Evolutionary conservation across 2,888 invertebrate species (phyloP), one percentile per base, ranked within the genome.

Genomic region (Hydrotaea diabolus): DNA sequence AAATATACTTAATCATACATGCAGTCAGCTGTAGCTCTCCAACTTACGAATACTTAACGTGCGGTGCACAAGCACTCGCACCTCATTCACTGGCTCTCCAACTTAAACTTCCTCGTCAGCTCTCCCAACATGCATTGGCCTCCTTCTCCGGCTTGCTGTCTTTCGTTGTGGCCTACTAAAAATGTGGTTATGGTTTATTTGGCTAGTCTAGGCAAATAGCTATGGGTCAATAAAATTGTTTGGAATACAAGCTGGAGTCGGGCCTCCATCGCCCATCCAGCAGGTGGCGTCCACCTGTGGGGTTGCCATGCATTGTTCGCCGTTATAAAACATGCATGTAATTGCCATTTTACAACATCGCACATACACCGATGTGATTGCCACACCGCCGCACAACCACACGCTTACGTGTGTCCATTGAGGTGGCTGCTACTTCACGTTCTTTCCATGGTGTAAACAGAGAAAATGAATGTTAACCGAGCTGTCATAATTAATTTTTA

Each of bases 401-500:
- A 57, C 57, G 13, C 53, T 75, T 36, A 73, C 53, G 13, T 26
- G 59, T 26, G 15, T 26, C 31, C 4, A 75, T 55, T 76, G 19
- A 59, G 46, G 36, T 57, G 26, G 43, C 59, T 39, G 49, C 39
- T 57, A 11, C 46, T 75, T 15, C 2, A 55, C 39, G n/a, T 49
- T 13, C 57, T 39, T 21, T 77, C 71, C 75, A 46, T n/a, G 49
- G 57, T 69, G 43, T 13, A 69, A 77, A 83, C 43, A 43, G 39
- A 77, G 80, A 77, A 79, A 77, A 69, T 83, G 77, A 77, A 77
- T 83, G 76, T 78, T 66, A 83, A 76, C 69, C 83, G 75, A 80
- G 62, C 80, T 86, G 85, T 83, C 83, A 83, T 86, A 86, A 86
- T 86, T 86, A 86, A 85, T 83, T 85, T 85, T 82, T 86, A 79